Conservation (phyloP, 2,113 vertebrate genomes). For the Oreocharis arfaki region DNA sequence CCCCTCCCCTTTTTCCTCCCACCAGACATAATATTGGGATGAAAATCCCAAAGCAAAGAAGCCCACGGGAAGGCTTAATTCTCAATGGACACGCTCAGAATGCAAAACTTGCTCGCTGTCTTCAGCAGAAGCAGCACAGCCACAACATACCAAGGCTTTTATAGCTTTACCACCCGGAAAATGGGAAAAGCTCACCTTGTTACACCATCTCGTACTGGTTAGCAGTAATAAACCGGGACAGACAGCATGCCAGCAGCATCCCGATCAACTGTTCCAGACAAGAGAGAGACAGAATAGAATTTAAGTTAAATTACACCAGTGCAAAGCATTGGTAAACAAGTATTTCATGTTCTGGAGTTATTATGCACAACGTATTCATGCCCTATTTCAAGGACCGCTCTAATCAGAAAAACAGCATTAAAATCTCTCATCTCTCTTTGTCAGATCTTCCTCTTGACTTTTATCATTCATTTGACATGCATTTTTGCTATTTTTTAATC, state of each 20-base stretch:
- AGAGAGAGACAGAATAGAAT: neutral
- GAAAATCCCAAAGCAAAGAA: neutral
- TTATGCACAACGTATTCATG: neutral
- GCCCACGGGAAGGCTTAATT: neutral
- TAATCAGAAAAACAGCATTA: neutral
- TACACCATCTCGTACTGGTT: conserved; percentile 99
- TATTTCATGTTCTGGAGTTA: neutral
- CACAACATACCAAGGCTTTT: rapidly evolving
- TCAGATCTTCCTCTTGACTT: neutral
- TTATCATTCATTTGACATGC: neutral
- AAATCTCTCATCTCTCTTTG: neutral
- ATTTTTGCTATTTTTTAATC: neutral
- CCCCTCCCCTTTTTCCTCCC: rapidly evolving
- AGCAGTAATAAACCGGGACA: conserved; percentile 98
- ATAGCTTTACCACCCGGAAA: neutral
- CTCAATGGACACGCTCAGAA: neutral
- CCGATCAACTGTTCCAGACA: conserved; percentile 85
- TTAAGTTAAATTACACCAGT: neutral
- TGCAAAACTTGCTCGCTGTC: neutral
- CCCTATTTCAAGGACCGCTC: neutral
- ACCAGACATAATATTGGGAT: neutral
- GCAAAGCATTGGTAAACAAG: neutral
- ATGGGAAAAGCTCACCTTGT: conserved; percentile 72
- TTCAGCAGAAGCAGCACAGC: neutral
- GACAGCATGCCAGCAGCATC: conserved; percentile 97